These are phyloP conservation scores for Porites lobata DNA, from an alignment of 92 coral and sea anemone genomes.

Conservation along the genomic window DNA sequence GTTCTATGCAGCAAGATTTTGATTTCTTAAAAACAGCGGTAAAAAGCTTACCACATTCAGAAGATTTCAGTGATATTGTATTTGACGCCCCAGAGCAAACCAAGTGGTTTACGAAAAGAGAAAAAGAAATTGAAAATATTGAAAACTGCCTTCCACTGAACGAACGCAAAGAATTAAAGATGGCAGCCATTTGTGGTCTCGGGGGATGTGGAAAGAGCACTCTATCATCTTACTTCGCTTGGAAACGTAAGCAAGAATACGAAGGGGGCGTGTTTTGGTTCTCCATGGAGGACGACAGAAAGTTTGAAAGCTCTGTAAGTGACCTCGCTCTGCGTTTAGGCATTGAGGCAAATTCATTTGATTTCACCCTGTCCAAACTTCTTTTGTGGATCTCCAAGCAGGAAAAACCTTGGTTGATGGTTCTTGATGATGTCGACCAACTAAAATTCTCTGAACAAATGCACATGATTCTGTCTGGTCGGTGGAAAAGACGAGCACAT, in stretches of 20 bases:
- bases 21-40: not conserved
- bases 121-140: not conserved
- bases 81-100: constrained; percentile 47
- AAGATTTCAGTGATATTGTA: not conserved
- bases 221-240: constrained; percentile 38
- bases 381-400: constrained; percentile 47
- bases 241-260: constrained; percentile 51
- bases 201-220: constrained; percentile 61
- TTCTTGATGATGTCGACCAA: constrained; percentile 78
- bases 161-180: not conserved
- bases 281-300: constrained; percentile 68
- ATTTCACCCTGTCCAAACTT: constrained; percentile 59
- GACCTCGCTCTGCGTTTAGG: constrained; percentile 72
- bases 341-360: constrained; percentile 46
- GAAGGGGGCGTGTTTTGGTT: constrained; percentile 86
- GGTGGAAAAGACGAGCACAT: constrained; percentile 20
- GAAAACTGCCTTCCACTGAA: constrained; percentile 1
- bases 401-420: constrained; percentile 64
- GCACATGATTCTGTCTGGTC: constrained; percentile 20
- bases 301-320: constrained; percentile 48
- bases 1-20: not conserved
- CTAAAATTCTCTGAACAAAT: constrained; percentile 31
- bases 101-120: constrained; percentile 47
- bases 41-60: not conserved
- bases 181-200: constrained; percentile 46